A percentile compares a stretch with the other conserved stretches of the same genome.
Evolutionary conservation across 2,113 vertebrate species (phyloP).

Genomic region (Pogonocichla stellata): DNA sequence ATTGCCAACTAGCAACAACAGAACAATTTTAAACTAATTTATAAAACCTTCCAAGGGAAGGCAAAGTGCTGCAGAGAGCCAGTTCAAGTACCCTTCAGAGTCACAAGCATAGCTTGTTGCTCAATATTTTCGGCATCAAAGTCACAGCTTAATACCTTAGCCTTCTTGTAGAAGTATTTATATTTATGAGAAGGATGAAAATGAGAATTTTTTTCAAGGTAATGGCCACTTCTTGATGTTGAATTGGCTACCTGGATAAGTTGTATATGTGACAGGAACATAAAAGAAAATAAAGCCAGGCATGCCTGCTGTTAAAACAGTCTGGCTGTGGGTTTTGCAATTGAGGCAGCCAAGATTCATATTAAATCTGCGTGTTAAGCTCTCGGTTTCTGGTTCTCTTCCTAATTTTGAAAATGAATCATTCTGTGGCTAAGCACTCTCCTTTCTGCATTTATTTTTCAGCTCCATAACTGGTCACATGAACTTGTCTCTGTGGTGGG

Average conservation of each 20-base stretch:
- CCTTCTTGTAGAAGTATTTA: neutral
- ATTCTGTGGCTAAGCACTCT: neutral
- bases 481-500: neutral
- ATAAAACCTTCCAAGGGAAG: neutral
- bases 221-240: neutral
- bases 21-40: neutral
- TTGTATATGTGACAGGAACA: neutral
- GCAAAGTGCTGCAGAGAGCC: neutral
- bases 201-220: neutral
- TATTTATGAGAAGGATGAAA: neutral
- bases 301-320: neutral
- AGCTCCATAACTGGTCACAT: neutral
- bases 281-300: neutral
- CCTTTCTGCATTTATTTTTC: neutral
- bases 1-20: neutral
- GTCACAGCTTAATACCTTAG: neutral
- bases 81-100: neutral
- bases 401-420: neutral
- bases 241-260: neutral
- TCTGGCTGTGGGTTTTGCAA: neutral
- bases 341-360: neutral
- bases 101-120: neutral
- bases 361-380: neutral
- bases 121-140: neutral
- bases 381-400: neutral